Base-by-base conservation (phyloP, 2,888 invertebrate genomes). In the Lissocephala sabroskyi region DNA sequence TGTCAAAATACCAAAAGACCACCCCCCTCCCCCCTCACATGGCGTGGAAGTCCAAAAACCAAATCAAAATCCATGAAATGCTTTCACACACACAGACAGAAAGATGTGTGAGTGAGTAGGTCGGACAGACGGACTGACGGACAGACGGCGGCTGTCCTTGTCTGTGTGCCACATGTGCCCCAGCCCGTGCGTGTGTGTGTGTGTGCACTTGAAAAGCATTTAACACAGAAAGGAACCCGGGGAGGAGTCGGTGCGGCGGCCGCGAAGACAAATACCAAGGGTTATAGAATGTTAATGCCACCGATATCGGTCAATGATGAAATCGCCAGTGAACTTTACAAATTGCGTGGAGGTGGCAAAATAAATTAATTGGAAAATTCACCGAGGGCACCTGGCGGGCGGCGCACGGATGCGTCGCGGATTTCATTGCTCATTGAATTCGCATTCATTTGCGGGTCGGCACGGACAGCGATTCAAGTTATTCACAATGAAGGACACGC, bases 371-470 rank as follows among this genome's bases (percentile, higher is more conserved):
- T 78, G 79, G 68, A 64, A 78, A 70, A 70, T 70, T 71, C 57
- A 56, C 55, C 56, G 42, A 52, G 51, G 11, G 16, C 13, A 35
- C 13, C n/a, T 16, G 33, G 23, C 55, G 32, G 46, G 45, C 60
- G 64, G 37, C 35, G 68, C 71, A 79, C 77, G 79, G 76, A 78
- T 76, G 79, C 76, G 73, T 78, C 71, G 78, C 77, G 77, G 71
- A 78, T 78, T 79, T 71, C 67, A 71, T 71, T 79, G 71, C 76
- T 76, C 71, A 71, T 71, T 78, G 71, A 76, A 71, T 71, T 68
- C 71, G 71, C 76, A 76, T 76, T 73, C 76, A 73, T 76, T 71
- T 64, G 65, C 56, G 56, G 67, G n/a, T n/a, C n/a, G n/a, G 45
- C 39, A 39, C 39, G 13, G 11, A 39, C 10, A 26, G 41, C 37